Percentiles rank a stretch among this genome's conserved stretches.
These are phyloP conservation scores for Orestias chungarensis DNA, from an alignment of 2,797 vertebrate species.

Conservation along the genomic window DNA sequence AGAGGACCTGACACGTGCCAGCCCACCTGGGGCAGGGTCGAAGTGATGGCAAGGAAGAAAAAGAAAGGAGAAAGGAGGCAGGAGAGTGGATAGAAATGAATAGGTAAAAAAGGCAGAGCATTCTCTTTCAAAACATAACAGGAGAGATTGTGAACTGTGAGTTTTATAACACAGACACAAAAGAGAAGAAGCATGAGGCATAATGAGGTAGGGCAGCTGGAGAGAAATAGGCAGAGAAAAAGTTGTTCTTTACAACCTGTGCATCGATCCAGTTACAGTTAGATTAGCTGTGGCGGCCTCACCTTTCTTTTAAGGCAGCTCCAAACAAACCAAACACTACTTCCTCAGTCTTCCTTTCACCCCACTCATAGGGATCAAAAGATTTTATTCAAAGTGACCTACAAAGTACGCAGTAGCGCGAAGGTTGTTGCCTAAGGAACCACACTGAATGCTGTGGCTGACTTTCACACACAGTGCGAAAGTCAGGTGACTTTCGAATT, in stretches of 20 bases:
- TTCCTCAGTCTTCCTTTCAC: conserved; percentile 41
- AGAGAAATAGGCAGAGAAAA: conserved; percentile 29
- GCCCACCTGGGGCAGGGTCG: conserved; percentile 67
- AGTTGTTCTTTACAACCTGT: conserved; percentile 64
- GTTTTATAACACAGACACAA: conserved; percentile 32
- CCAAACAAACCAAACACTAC: conserved; percentile 21
- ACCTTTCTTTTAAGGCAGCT: conserved; percentile 51
- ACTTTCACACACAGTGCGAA: too few relatives aligned
- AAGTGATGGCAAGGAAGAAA: conserved; percentile 12
- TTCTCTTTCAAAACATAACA: conserved; percentile 14
- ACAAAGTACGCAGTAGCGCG: too few relatives aligned
- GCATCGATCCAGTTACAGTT: conserved; percentile 72
- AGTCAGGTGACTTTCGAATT: too few relatives aligned
- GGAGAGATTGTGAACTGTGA: conserved; percentile 11
- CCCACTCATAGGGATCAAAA: conserved; percentile 69
- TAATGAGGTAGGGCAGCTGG: conserved; percentile 47
- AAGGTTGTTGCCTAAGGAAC: too few relatives aligned
- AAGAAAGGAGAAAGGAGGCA: background rate
- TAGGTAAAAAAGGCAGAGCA: conserved; percentile 32
- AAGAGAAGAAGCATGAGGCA: conserved; percentile 27
- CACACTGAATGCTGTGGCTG: too few relatives aligned
- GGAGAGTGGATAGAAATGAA: conserved; percentile 36
- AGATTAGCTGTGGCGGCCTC: conserved; percentile 55
- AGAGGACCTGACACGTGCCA: conserved; percentile 75
- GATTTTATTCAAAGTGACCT: too few relatives aligned